A percentile compares a stretch with the other conserved stretches of the same genome.
phyloP scores from a whole-genome alignment of 2,888 invertebrate species.

The Sylvicola cinctus region DNA sequence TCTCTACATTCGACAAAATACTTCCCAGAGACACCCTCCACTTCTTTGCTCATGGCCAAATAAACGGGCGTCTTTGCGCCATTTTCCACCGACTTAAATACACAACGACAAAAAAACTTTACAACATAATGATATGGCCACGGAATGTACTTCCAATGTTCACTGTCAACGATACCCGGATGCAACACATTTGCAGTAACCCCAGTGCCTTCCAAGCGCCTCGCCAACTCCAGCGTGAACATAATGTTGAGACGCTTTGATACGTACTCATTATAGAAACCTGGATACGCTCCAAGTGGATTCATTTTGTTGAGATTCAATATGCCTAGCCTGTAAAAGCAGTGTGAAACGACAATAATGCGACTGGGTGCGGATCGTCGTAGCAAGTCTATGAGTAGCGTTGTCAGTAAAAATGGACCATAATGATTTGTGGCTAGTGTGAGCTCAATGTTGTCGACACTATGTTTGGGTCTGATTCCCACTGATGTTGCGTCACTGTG shows the following conservation, averaged over 20 bases:
- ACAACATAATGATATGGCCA: constrained; percentile 50
- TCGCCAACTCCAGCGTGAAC: constrained; percentile 57
- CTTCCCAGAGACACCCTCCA: constrained; percentile 49
- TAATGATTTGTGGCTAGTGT: constrained; percentile 89
- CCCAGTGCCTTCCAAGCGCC: constrained; percentile 51
- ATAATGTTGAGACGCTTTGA: constrained; percentile 73
- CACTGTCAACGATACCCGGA: constrained; percentile 68
- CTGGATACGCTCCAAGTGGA: constrained; percentile 43
- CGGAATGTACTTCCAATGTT: constrained; percentile 66
- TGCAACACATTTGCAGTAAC: constrained; percentile 73
- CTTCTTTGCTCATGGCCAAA: constrained; percentile 52
- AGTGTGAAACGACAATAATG: constrained; percentile 64
- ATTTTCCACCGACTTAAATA: constrained; percentile 55
- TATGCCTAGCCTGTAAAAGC: constrained; percentile 49
- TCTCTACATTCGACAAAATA: constrained; percentile 67
- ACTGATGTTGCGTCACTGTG: constrained; percentile 79
- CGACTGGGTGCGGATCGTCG: constrained; percentile 56
- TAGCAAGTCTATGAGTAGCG: constrained; percentile 61
- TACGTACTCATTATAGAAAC: constrained; percentile 55
- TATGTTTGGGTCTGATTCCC: constrained; percentile 40
- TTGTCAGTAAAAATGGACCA: constrained; percentile 83
- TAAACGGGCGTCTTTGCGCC: constrained; percentile 65
- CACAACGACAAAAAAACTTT: constrained; percentile 40
- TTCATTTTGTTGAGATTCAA: constrained; percentile 59
- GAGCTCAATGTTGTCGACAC: constrained; percentile 67